Base-by-base conservation (phyloP, 2,888 invertebrate genomes). In the Drepanosiphum platanoidis region DNA sequence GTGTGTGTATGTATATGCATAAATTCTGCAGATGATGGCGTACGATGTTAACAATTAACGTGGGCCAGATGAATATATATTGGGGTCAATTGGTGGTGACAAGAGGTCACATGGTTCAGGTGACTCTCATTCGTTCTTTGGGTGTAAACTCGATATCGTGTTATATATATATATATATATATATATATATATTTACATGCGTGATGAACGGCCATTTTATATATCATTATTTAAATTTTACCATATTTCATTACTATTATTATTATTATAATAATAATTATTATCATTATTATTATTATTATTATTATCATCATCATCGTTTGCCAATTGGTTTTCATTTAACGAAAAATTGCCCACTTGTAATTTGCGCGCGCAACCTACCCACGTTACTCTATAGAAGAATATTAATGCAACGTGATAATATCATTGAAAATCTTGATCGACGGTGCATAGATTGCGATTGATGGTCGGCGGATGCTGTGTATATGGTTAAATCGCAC, bases 311-410 rank as follows among this genome's bases (percentile, higher is more conserved):
- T 68, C 15, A 15, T 18, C 9, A 34, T 34, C 32, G 36, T 15
- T 75, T 18, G 27, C 68, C 83, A 84, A 84, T 84, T 84, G 68
- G 75, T 66, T 84, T 75, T 84, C 36, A 74, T 84, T 84, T 46
- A 84, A 77, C n/a, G 74, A 75, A 72, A 4, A 32, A 42, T 80
- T 52, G 42, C 46, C 32, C 68, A 39, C 52, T 66, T n/a, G 36
- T 39, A 70, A n/a, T 15, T 70, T 9, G 70, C 32, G 4, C n/a
- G 70, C 32, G 4, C 1, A 11, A 64, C 30, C 30, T 7, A 61
- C 61, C 22, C n/a, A 22, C 18, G 52, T 52, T 22, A 18, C 52
- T n/a, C n/a, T 5, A 22, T 0, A 52, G 52, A 3, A 22, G 52
- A 52, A 52, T 22, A 22, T 52, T 3, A 22, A 22, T 52, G 52